These are phyloP conservation scores for Naja naja DNA, from an alignment of 2,113 vertebrate genomes.

Conservation along the genomic window DNA sequence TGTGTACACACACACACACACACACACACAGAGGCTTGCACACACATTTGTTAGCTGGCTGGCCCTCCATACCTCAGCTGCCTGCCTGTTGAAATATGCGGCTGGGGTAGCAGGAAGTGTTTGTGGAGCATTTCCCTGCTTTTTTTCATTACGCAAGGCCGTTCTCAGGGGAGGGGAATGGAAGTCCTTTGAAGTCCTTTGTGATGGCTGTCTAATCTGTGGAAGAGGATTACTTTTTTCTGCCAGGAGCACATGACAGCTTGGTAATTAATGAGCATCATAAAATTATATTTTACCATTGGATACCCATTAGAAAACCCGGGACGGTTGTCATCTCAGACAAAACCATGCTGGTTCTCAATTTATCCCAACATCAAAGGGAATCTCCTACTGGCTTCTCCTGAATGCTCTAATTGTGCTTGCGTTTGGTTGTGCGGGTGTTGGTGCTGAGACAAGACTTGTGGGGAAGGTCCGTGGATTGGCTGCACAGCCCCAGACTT, in stretches of 20 bases:
- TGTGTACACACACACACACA: too few relatives aligned
- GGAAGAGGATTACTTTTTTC: constrained; percentile 80
- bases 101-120: constrained; percentile 60
- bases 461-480: constrained; percentile 46
- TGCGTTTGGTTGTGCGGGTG: constrained; percentile 60
- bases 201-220: constrained; percentile 88
- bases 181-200: constrained; percentile 89
- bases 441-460: constrained; percentile 58
- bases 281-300: constrained; percentile 93
- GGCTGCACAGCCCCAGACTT: constrained; percentile 59
- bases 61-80: constrained; percentile 50
- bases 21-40: neutral
- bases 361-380: constrained; percentile 96
- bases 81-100: constrained; percentile 58
- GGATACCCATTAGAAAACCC: constrained; percentile 94
- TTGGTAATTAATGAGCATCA: constrained; percentile 95
- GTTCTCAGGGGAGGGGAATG: constrained; percentile 69
- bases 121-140: constrained; percentile 61
- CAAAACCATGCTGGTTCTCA: constrained; percentile 92
- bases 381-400: constrained; percentile 90
- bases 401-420: constrained; percentile 95
- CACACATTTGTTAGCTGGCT: constrained; percentile 32
- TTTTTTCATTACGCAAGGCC: constrained; percentile 76
- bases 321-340: constrained; percentile 92
- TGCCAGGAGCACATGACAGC: constrained; percentile 85